Conservation (phyloP, 2,113 vertebrate species). For the Gadus chalcogrammus region DNA sequence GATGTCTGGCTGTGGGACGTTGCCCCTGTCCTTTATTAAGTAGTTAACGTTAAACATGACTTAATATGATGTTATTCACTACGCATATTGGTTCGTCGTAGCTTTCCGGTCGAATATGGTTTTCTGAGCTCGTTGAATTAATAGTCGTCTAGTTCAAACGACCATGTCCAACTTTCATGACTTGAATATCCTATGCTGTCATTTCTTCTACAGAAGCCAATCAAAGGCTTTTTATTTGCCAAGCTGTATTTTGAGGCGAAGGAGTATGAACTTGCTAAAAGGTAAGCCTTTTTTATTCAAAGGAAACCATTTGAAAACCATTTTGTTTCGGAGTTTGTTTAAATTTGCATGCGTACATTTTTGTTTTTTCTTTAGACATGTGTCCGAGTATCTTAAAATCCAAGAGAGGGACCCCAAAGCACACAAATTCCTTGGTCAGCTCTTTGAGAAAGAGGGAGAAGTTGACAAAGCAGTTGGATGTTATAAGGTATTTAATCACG, state of each 20-base stretch:
- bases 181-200: constrained; percentile 22
- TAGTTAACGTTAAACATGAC: too few species aligned
- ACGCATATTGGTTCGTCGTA: too few species aligned
- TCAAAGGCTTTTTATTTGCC: constrained; percentile 95
- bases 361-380: constrained; percentile 64
- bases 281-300: constrained; percentile 68
- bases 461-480: constrained; percentile 89
- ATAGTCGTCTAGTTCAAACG: too few species aligned
- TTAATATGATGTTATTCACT: too few species aligned
- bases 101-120: too few species aligned
- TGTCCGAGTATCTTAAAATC: constrained; percentile 87
- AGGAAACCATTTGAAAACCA: too few species aligned
- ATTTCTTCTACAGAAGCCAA: constrained; percentile 78
- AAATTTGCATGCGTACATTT: background rate
- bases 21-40: too few species aligned
- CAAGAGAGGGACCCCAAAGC: constrained; percentile 96
- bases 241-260: constrained; percentile 94
- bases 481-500: constrained; percentile 80
- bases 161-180: too few species aligned
- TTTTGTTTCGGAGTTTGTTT: too few species aligned
- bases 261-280: constrained; percentile 95
- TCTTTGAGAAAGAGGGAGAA: constrained; percentile 89
- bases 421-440: constrained; percentile 91
- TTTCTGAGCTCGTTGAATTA: too few species aligned
- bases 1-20: too few species aligned